These are phyloP conservation scores for Microcebus tavaratra DNA, from an alignment of 2,113 vertebrate genomes.

Conservation along the genomic window DNA sequence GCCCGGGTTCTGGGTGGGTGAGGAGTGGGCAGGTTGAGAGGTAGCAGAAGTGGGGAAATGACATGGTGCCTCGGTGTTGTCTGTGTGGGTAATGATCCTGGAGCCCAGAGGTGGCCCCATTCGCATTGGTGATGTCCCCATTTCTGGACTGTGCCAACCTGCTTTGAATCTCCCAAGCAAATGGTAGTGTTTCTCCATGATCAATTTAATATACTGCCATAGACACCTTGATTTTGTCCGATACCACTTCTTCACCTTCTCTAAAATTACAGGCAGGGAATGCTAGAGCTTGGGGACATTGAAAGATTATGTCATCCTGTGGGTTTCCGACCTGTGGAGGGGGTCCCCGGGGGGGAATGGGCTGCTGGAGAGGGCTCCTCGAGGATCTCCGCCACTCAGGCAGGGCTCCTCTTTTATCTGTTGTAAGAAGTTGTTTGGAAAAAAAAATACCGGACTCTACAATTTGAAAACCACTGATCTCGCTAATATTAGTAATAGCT, in stretches of 20 bases:
- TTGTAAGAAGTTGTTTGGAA: not conserved
- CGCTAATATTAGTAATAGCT: not conserved
- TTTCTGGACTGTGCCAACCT: not conserved
- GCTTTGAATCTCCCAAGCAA: not conserved
- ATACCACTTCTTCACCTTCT: not conserved
- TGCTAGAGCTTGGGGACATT: not conserved
- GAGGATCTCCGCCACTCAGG: not conserved
- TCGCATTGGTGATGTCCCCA: not conserved
- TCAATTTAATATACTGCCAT: not conserved
- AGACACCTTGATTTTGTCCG: not conserved
- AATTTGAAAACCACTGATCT: not conserved
- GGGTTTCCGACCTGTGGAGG: not conserved
- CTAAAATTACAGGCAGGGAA: not conserved
- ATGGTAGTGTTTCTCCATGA: not conserved
- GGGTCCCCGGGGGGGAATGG: too few relatives aligned
- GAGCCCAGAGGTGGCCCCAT: not conserved
- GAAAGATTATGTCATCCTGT: not conserved
- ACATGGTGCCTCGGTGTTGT: accelerated
- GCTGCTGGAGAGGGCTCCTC: not conserved
- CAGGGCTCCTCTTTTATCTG: not conserved
- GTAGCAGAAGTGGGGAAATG: not conserved
- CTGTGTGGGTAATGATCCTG: not conserved
- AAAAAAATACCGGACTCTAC: not conserved
- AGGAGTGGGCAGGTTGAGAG: not conserved
- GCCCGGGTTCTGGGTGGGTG: not conserved